These are phyloP conservation scores for Entosphenus tridentatus DNA, from an alignment of 2,113 vertebrate genomes.

Conservation along the genomic window DNA sequence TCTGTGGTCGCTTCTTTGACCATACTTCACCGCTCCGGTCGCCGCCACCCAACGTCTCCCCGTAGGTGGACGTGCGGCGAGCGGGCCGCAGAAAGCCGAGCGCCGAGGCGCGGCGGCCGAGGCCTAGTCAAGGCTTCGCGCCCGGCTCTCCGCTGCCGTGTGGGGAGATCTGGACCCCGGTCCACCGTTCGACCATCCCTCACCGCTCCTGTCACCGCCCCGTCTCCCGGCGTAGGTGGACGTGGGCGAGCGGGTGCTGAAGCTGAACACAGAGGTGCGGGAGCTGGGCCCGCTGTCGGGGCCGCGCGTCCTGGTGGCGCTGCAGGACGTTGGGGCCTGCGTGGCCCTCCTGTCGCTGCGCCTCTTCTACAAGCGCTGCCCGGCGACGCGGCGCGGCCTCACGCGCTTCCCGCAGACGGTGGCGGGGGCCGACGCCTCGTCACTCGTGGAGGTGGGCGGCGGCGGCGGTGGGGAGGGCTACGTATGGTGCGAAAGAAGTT, in stretches of 20 bases:
- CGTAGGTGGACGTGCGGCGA: constrained; percentile 72
- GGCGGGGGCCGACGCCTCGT: constrained; percentile 71
- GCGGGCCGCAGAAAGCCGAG: constrained; percentile 90
- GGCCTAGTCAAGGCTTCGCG: too few relatives aligned
- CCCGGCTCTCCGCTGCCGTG: too few relatives aligned
- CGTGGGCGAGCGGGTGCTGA: constrained; percentile 83
- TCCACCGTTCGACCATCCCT: too few relatives aligned
- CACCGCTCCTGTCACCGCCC: too few relatives aligned
- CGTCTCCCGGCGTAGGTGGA: constrained; percentile 33
- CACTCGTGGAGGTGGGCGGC: constrained; percentile 68
- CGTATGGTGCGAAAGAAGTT: too few relatives aligned
- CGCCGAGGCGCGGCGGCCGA: constrained; percentile 42
- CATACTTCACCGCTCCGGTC: too few relatives aligned
- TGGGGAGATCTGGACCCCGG: too few relatives aligned
- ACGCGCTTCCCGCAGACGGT: constrained; percentile 71
- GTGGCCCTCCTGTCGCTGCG: constrained; percentile 94
- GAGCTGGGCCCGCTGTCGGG: constrained; percentile 70
- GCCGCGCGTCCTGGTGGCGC: constrained; percentile 87
- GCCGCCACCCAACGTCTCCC: too few relatives aligned
- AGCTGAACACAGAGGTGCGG: constrained; percentile 82
- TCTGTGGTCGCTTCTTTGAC: too few relatives aligned
- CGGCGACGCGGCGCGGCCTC: constrained; percentile 27
- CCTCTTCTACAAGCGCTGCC: constrained; percentile 96
- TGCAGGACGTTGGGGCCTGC: constrained; percentile 95
- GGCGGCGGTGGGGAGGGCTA: constrained; percentile 16